These are phyloP conservation scores for Pogoniulus pusillus DNA, from an alignment of 2,797 vertebrate species.

Conservation along the genomic window DNA sequence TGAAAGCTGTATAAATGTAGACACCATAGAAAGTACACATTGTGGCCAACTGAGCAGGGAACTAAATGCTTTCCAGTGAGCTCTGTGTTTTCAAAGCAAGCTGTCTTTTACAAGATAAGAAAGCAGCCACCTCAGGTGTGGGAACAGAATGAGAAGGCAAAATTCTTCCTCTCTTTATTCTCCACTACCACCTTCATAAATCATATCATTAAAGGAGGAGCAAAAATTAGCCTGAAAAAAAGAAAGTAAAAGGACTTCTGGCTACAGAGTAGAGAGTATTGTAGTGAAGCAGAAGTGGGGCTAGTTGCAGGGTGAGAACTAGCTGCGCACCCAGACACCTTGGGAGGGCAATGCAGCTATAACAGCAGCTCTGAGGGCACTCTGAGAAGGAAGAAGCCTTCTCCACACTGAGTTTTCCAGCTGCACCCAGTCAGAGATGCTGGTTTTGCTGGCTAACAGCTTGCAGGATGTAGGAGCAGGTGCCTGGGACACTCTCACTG, in stretches of 20 bases:
- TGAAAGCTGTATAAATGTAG: neutral
- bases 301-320: neutral
- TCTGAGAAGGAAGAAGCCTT: neutral
- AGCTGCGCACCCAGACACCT: neutral
- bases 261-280: neutral
- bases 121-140: neutral
- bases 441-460: neutral
- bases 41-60: neutral
- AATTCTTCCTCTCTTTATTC: neutral
- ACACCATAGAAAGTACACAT: neutral
- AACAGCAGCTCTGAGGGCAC: neutral
- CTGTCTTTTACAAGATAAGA: neutral
- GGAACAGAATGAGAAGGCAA: neutral
- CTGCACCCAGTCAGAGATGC: accelerated
- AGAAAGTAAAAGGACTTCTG: neutral
- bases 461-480: neutral
- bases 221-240: neutral
- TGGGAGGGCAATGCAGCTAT: neutral
- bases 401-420: neutral
- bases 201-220: neutral
- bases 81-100: neutral
- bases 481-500: neutral
- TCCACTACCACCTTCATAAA: neutral
- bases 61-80: neutral
- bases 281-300: neutral